Base-by-base conservation (phyloP, 2,113 vertebrate genomes). In the Macrotis lagotis region DNA sequence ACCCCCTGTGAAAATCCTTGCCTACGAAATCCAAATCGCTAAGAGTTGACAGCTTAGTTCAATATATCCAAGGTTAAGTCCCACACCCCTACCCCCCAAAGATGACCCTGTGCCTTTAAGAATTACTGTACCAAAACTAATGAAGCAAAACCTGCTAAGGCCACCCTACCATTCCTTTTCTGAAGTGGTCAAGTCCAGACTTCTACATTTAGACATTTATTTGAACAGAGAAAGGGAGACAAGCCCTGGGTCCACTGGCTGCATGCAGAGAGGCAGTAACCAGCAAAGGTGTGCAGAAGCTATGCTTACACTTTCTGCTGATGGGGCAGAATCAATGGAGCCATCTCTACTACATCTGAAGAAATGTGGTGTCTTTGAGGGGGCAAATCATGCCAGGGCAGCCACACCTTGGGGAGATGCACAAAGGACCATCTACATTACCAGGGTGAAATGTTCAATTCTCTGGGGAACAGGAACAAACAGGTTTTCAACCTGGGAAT, bases 121-220 rank as follows among this genome's bases (percentile, higher is more conserved):
- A 97, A 97, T 0, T 1, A 94, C 94, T 98, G 94, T 97, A 98
- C 97, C 89, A 26, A 59, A 96, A 98, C 97, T 97, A 98, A 98
- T 96, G 96, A 96, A 94, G 48, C 0, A 90, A 94, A 95, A 96
- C 96, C 51, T 10, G 5, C 95, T 92, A 97, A 98, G 98, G 98
- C 97, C 98, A 98, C 88, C 95, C 83, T 50, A 93, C 97, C 96
- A 96, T 97, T 97, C 96, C 74, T 90, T 94, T 95, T 91, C 66
- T 0, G 0, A 95, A 92, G 95, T 97, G 97, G 98, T 96, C 93
- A 97, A 97, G 51, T 88, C 94, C 48, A 90, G 93, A 95, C 52
- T n/a, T 97, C 98, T 98, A 98, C 98, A 98, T 98, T 98, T 99
- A 99, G 98, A 91, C 92, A 96, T 90, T 50, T 55, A 92, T 94